A percentile compares a stretch with the other conserved stretches of the same genome.
These are phyloP conservation scores for Galeopterus variegatus DNA, from an alignment of 2,113 vertebrate genomes.

Conservation along the genomic window DNA sequence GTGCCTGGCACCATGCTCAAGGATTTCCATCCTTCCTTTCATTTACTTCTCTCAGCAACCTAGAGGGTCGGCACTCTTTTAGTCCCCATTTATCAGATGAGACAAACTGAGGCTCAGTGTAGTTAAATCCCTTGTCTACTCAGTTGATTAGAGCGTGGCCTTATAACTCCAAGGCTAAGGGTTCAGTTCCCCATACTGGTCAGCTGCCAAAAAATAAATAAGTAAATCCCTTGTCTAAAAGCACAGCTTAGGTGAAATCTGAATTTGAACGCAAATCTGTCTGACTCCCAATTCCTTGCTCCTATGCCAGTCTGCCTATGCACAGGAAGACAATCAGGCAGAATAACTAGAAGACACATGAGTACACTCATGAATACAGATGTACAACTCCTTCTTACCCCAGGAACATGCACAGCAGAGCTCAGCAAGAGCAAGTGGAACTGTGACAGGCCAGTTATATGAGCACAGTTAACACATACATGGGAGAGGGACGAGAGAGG, in stretches of 20 bases:
- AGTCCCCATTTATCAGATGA: not conserved
- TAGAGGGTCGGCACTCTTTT: not conserved
- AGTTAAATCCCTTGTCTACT: not conserved
- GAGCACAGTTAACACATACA: not conserved
- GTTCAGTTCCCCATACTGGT: no score
- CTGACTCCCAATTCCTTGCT: not conserved
- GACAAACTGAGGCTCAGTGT: not conserved
- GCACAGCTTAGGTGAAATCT: not conserved
- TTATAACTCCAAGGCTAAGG: no score
- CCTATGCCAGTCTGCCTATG: not conserved
- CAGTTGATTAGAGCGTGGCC: no score
- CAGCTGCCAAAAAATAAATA: no score
- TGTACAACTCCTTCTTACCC: not conserved
- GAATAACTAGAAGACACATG: not conserved
- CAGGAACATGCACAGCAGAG: not conserved
- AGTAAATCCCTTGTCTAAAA: not conserved
- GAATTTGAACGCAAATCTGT: not conserved
- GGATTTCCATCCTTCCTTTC: not conserved
- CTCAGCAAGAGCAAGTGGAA: not conserved
- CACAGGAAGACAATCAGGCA: not conserved
- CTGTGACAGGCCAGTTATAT: not conserved
- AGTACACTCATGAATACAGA: rapidly evolving
- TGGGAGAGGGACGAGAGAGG: not conserved
- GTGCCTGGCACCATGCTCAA: not conserved
- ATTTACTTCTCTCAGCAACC: not conserved